Evolutionary conservation across 2,797 vertebrate genomes (phyloP), one percentile per base, ranked within the genome.

Genomic region (Ciconia nigra): DNA sequence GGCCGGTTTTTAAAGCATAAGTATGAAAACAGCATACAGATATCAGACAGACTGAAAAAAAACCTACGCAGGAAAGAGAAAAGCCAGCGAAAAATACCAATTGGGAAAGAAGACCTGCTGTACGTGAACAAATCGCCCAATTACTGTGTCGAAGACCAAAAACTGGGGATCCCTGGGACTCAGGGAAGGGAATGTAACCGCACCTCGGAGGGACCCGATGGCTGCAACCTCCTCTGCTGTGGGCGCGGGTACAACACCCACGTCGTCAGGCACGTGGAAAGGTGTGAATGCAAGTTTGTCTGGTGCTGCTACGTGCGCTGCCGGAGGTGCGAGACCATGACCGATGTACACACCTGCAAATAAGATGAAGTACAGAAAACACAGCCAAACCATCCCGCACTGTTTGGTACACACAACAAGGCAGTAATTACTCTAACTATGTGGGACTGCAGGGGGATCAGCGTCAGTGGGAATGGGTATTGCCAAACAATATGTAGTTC

Each of bases 281-380:
- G 99, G 77, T 99, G 99, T 5, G 99, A 99, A 62, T 99, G 99
- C 97, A 99, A 99, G 97, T 99, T 99, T 4, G 98, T 99, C 73
- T 99, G 99, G 99, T 99, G 99, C 98, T 99, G 99, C 97, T 99
- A 99, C 1, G 99, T 99, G 46, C 99, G 98, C 91, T 99, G 99
- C 97, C 93, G 98, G 29, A 98, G 99, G 70, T 99, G 99, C 11
- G 99, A 99, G 97, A 99, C 99, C 96, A 99, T 99, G 99, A 99
- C 98, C 0, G 99, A 99, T 12, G 98, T 99, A 46, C 99, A 99
- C 97, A 99, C 99, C 76, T 99, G 99, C 96, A 99, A 99, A 95
- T 99, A 91, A 96, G 66, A 2, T 4, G 7, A 7, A 42, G 54
- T 1, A 7, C 15, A 11, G 86, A 54, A 33, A 18, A 13, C 9